These are phyloP conservation scores for Ommatoiulus sabulosus DNA, from an alignment of 2,888 invertebrate species.

Conservation along the genomic window DNA sequence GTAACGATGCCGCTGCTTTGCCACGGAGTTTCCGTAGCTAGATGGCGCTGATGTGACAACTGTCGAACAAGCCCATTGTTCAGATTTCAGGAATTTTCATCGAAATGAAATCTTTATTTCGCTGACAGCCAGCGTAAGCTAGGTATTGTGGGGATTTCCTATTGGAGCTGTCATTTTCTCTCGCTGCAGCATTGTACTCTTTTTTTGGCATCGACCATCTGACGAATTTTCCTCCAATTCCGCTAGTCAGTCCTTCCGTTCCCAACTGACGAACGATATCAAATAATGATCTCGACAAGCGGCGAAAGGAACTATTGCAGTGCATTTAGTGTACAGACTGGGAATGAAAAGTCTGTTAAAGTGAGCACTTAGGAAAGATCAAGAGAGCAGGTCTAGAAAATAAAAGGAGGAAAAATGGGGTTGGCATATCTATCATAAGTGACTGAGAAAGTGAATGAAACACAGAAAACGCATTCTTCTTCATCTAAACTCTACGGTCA, in stretches of 20 bases:
- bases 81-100: background rate
- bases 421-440: slow-evolving; percentile 34
- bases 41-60: no score
- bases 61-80: background rate
- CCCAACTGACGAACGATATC: slow-evolving; percentile 28
- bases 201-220: background rate
- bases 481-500: background rate
- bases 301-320: slow-evolving; percentile 34
- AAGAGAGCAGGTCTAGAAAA: slow-evolving; percentile 16
- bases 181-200: background rate
- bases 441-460: slow-evolving; percentile 34
- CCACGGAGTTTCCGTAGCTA: no score
- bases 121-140: background rate
- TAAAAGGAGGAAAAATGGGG: slow-evolving; percentile 18
- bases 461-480: slow-evolving; percentile 27
- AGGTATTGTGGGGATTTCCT: slow-evolving; percentile 25
- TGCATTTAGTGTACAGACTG: slow-evolving; percentile 28
- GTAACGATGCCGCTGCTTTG: no score
- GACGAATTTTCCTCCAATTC: slow-evolving; percentile 22
- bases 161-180: slow-evolving; percentile 27
- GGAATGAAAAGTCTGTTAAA: slow-evolving; percentile 22
- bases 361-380: slow-evolving; percentile 28
- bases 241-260: slow-evolving; percentile 28
- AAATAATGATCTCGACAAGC: background rate
- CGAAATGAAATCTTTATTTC: background rate